A percentile compares a stretch with the other conserved stretches of the same genome.
These are phyloP conservation scores for Drosophila stalkeri DNA, from an alignment of 2,888 invertebrate genomes.

Conservation along the genomic window DNA sequence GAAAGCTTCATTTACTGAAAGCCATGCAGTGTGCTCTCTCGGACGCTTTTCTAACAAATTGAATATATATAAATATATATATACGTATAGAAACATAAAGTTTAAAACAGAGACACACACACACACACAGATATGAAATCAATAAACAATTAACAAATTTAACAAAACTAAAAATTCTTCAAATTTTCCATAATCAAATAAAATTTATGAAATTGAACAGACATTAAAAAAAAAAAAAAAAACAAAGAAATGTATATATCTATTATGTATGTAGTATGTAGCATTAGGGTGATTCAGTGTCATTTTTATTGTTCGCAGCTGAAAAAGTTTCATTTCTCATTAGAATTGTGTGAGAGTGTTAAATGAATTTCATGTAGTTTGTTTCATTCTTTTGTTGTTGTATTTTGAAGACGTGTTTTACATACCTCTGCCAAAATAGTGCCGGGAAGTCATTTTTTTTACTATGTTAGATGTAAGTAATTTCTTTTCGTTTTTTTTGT, in stretches of 20 bases:
- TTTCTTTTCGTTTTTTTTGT: constrained; percentile 28
- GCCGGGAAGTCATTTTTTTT: constrained; percentile 85
- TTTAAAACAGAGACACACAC: constrained; percentile 11
- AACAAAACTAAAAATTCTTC: constrained; percentile 16
- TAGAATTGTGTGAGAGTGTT: constrained; percentile 14
- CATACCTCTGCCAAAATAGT: constrained; percentile 86
- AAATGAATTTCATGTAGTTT: constrained; percentile 30
- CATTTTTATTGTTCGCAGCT: constrained; percentile 3
- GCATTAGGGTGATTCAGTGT: constrained; percentile 65
- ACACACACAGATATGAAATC: constrained; percentile 15
- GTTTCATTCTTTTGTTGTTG: constrained; percentile 25
- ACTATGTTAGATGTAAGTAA: constrained; percentile 71
- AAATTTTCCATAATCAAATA: constrained; percentile 13
- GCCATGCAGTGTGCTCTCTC: constrained; percentile 86
- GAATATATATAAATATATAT: constrained; percentile 16
- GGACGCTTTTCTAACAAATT: constrained; percentile 75
- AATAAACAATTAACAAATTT: constrained; percentile 19
- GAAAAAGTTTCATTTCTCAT: constrained; percentile 21
- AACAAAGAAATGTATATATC: not conserved
- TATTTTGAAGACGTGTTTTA: constrained; percentile 73
- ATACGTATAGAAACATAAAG: constrained; percentile 10
- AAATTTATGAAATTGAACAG: constrained; percentile 20
- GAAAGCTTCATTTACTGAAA: constrained; percentile 75
- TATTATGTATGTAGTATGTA: constrained; percentile 34
- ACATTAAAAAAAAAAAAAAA: constrained; percentile 15